Evolutionary conservation across 1,140 invertebrate genomes (phyloP).

Genomic region (Dinothrombium tinctorium): DNA sequence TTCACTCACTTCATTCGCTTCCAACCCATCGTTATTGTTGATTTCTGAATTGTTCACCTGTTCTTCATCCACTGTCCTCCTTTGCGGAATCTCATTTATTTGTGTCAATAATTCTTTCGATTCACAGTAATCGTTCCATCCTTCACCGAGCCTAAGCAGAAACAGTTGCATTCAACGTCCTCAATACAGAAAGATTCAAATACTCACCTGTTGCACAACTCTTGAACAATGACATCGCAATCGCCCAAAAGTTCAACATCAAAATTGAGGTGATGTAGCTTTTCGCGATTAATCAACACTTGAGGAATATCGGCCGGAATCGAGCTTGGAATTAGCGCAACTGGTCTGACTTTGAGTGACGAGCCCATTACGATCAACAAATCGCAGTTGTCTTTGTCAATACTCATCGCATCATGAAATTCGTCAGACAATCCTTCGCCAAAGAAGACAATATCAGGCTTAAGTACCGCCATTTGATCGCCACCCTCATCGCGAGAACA

Average conservation of each 20-base stretch:
- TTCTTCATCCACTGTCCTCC: no score
- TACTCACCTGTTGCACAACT: no score
- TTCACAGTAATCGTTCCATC: no score
- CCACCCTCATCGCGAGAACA: slow-evolving; percentile 30
- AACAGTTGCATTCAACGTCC: no score
- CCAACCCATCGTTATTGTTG: no score
- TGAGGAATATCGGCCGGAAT: slow-evolving; percentile 44
- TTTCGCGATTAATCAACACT: slow-evolving; percentile 35
- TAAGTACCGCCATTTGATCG: slow-evolving; percentile 31
- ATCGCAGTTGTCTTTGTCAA: slow-evolving; percentile 66
- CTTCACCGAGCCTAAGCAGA: no score
- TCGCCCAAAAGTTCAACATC: slow-evolving; percentile 74
- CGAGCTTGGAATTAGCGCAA: slow-evolving; percentile 61
- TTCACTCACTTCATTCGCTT: no score
- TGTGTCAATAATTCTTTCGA: no score
- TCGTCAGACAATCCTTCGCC: slow-evolving; percentile 53
- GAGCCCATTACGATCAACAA: slow-evolving; percentile 85
- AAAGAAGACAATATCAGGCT: slow-evolving; percentile 90
- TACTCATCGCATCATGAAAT: slow-evolving; percentile 32
- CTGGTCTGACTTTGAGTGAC: slow-evolving; percentile 77
- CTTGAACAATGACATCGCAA: slow-evolving; percentile 63
- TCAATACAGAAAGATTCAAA: no score
- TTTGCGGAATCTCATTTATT: no score
- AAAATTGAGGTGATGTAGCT: slow-evolving; percentile 52
- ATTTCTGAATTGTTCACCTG: no score